Percentiles rank a stretch among this genome's conserved stretches.
Conservation (phyloP, 2,797 vertebrate genomes). For the Onychomys arenicola region DNA sequence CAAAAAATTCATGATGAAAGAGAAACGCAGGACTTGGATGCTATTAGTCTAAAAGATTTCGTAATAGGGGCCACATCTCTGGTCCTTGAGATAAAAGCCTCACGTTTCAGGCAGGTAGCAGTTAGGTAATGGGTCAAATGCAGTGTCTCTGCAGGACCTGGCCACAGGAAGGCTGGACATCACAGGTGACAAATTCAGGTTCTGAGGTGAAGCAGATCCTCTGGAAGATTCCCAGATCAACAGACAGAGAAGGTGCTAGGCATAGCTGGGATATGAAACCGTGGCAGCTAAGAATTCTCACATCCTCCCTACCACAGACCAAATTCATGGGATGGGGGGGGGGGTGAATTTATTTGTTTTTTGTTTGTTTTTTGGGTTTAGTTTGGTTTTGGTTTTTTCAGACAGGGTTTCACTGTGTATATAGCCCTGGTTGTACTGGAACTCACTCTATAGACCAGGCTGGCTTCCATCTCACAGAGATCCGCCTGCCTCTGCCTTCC, state of each 20-base stretch:
- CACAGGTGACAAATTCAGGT: constrained; percentile 31
- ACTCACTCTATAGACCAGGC: neutral
- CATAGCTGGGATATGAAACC: neutral
- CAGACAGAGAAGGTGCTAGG: neutral
- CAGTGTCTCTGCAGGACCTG: neutral
- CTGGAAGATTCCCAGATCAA: neutral
- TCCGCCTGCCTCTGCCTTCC: neutral
- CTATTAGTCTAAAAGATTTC: constrained; percentile 50
- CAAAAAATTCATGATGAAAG: constrained; percentile 63
- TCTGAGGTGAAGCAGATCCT: neutral
- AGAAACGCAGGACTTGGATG: constrained; percentile 5
- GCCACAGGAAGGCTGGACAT: constrained; percentile 9
- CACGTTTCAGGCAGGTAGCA: constrained; percentile 47
- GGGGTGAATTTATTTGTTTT: neutral
- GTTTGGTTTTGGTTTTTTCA: neutral
- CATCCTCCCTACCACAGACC: neutral
- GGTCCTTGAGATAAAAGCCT: constrained; percentile 44
- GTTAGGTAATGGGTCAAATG: neutral
- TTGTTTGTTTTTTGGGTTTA: too few relatives aligned
- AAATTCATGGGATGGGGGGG: neutral
- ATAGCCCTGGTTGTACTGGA: neutral
- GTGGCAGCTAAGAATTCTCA: neutral
- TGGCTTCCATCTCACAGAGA: neutral
- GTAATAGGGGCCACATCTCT: neutral
- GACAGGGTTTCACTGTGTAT: neutral